Conservation (phyloP, 2,888 invertebrate genomes). For the Octonoba sinensis region DNA sequence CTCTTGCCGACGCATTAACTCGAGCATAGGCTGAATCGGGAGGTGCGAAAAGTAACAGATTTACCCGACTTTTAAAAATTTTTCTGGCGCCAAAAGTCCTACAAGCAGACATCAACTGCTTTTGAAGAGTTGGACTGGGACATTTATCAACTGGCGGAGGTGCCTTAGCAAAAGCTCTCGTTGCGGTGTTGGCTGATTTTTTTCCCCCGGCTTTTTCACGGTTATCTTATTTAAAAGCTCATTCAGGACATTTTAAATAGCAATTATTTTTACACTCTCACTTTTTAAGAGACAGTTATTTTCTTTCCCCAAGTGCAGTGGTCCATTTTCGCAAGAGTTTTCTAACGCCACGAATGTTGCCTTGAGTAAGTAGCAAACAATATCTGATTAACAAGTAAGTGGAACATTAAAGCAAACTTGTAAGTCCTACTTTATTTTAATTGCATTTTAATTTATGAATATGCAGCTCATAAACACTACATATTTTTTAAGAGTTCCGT, state of each 20-base stretch:
- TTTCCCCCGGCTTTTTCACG: slow-evolving; percentile 12
- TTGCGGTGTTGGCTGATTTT: slow-evolving; percentile 30
- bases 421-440: too few relatives aligned
- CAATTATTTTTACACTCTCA: background rate
- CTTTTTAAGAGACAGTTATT: too few relatives aligned
- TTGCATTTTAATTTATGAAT: too few relatives aligned
- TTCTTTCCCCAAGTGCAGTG: too few relatives aligned
- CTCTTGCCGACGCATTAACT: slow-evolving; percentile 60
- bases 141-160: slow-evolving; percentile 48
- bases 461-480: too few relatives aligned
- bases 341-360: too few relatives aligned
- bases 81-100: slow-evolving; percentile 48
- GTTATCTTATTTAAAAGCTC: slow-evolving; percentile 25
- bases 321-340: too few relatives aligned
- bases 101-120: slow-evolving; percentile 33
- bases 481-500: too few relatives aligned
- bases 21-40: slow-evolving; percentile 47
- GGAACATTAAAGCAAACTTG: too few relatives aligned
- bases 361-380: too few relatives aligned
- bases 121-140: slow-evolving; percentile 32
- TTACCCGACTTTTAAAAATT: slow-evolving; percentile 47
- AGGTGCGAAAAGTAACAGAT: slow-evolving; percentile 61
- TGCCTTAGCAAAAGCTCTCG: slow-evolving; percentile 33
- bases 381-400: too few relatives aligned
- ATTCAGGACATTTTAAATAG: slow-evolving; percentile 39